Evolutionary conservation across 2,888 invertebrate genomes (phyloP).

Genomic region (Chrysolina oricalcia): DNA sequence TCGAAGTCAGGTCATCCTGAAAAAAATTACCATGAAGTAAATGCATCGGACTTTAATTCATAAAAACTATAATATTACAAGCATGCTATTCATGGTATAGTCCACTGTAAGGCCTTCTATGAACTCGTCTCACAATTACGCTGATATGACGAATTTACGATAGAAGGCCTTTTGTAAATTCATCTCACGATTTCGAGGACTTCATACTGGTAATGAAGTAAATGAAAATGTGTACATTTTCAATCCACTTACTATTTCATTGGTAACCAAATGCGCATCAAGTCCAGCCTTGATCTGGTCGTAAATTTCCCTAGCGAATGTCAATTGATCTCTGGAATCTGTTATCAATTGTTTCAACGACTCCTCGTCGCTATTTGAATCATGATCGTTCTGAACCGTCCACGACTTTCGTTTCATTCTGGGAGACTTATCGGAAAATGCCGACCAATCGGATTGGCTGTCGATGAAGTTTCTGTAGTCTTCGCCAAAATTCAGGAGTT

Average conservation of each 20-base stretch:
- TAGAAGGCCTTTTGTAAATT: no score
- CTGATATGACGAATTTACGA: not conserved
- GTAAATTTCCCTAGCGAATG: conserved; percentile 66
- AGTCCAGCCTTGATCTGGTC: conserved; percentile 66
- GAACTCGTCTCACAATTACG: no score
- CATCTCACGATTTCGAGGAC: no score
- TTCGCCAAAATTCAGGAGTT: conserved; percentile 89
- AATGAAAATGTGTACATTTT: not conserved
- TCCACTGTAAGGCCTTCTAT: no score
- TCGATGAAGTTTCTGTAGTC: conserved; percentile 92
- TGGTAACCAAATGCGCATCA: conserved; percentile 65
- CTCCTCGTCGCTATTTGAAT: conserved; percentile 69
- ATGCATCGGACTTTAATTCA: not conserved
- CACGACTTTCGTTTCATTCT: conserved; percentile 65
- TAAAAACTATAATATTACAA: no score
- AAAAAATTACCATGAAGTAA: conserved; percentile 57
- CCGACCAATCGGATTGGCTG: conserved; percentile 92
- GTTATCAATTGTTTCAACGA: conserved; percentile 67
- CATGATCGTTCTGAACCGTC: conserved; percentile 57
- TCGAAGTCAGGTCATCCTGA: conserved; percentile 88
- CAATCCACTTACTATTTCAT: conserved; percentile 67
- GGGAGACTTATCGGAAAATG: conserved; percentile 74
- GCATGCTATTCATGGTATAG: no score
- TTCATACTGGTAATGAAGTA: no score
- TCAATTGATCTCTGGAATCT: conserved; percentile 67